Evolutionary conservation across 1,140 invertebrate genomes (phyloP).

Genomic region (Gonioctena quinquepunctata): DNA sequence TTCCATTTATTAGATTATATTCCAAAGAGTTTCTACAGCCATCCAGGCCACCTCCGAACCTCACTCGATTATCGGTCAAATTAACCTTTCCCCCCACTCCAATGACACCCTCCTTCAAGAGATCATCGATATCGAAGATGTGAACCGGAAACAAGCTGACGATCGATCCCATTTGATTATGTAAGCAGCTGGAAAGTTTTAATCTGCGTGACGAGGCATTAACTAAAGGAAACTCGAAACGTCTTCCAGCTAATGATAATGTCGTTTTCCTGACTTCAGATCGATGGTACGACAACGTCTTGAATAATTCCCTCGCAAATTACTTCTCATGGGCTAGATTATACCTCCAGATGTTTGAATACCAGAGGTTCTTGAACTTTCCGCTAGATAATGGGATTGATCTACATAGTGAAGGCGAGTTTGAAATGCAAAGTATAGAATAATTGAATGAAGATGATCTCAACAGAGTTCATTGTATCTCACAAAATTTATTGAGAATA

Average conservation of each 20-base stretch:
- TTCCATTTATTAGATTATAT: too few species aligned
- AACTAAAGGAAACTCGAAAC: not conserved
- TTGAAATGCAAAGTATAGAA: too few species aligned
- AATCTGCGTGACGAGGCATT: not conserved
- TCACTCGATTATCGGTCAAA: not conserved
- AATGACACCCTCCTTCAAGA: not conserved
- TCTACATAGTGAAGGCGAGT: too few species aligned
- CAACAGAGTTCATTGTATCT: too few species aligned
- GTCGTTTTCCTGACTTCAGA: not conserved
- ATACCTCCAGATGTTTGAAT: not conserved
- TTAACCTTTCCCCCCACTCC: not conserved
- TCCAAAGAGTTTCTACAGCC: too few species aligned
- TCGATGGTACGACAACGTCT: not conserved
- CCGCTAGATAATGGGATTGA: too few species aligned
- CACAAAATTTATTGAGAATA: too few species aligned
- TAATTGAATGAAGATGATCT: too few species aligned
- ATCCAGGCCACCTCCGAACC: not conserved
- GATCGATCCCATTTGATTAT: not conserved
- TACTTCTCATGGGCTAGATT: not conserved
- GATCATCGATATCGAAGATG: not conserved
- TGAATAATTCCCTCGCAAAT: not conserved
- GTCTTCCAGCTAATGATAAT: not conserved
- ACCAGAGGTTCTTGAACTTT: not conserved
- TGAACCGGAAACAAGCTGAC: not conserved
- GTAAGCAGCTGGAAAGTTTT: not conserved